These are phyloP conservation scores for Leucoraja erinaceus DNA, from an alignment of 2,113 vertebrate genomes.

Conservation along the genomic window DNA sequence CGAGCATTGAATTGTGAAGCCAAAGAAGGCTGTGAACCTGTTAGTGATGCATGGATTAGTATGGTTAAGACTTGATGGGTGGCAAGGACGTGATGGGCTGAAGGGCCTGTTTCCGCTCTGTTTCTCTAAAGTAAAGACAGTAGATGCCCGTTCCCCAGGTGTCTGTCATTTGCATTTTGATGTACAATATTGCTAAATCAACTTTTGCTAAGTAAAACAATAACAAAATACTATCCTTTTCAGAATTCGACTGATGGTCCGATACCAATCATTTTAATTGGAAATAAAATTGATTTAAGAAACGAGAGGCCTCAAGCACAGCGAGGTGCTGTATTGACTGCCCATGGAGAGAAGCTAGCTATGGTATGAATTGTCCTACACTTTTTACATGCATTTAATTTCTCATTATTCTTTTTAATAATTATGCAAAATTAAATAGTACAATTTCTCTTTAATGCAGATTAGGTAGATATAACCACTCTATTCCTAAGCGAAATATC, in stretches of 20 bases:
- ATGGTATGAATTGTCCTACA: conserved; percentile 44
- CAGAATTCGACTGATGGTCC: conserved; percentile 47
- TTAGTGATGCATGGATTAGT: too few species aligned
- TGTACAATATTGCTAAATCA: background rate
- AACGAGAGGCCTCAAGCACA: conserved; percentile 39
- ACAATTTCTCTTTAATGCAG: too few species aligned
- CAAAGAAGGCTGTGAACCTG: too few species aligned
- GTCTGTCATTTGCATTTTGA: background rate
- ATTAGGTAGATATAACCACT: too few species aligned
- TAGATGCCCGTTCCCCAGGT: background rate
- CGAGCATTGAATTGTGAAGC: too few species aligned
- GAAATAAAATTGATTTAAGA: conserved; percentile 61
- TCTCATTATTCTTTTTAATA: background rate
- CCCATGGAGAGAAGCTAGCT: conserved; percentile 58
- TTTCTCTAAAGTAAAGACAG: background rate
- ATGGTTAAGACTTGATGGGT: too few species aligned
- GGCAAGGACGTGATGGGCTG: too few species aligned
- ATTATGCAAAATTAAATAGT: background rate
- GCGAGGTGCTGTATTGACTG: conserved; percentile 44
- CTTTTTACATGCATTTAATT: too few species aligned
- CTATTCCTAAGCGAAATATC: background rate
- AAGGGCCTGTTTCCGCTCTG: too few species aligned
- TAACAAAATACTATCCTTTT: background rate
- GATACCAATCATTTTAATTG: conserved; percentile 57
- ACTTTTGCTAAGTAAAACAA: background rate